Evolutionary conservation across 1,140 invertebrate species (phyloP).

Genomic region (Drosophila sulfurigaster): DNA sequence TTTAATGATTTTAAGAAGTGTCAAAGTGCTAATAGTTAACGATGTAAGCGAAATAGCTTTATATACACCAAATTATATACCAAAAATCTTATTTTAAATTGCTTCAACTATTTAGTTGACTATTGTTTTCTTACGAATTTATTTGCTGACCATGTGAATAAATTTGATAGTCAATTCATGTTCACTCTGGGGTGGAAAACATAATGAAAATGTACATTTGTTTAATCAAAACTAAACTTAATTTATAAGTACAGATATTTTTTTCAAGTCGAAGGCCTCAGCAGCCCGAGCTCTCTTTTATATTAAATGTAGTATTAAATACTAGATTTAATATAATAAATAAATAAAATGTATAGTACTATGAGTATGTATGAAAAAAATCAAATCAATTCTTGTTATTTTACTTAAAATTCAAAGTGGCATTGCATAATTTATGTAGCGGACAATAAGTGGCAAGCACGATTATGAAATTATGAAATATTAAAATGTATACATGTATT

Average conservation of each 20-base stretch:
- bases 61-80: slow-evolving; percentile 50
- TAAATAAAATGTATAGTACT: slow-evolving; percentile 40
- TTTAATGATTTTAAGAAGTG: slow-evolving; percentile 63
- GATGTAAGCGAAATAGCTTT: slow-evolving; percentile 60
- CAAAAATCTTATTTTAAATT: slow-evolving; percentile 58
- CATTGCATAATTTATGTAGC: slow-evolving; percentile 18
- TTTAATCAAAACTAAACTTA: no score
- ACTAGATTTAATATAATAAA: no score
- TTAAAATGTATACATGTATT: slow-evolving; percentile 32
- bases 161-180: slow-evolving; percentile 36
- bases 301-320: no score
- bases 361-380: slow-evolving; percentile 47
- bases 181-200: no score
- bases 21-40: slow-evolving; percentile 69
- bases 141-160: slow-evolving; percentile 70
- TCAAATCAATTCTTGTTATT: slow-evolving; percentile 32
- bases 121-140: slow-evolving; percentile 58
- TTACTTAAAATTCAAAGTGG: slow-evolving; percentile 41
- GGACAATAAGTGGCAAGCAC: slow-evolving; percentile 64
- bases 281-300: no score
- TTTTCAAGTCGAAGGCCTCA: no score
- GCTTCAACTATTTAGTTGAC: slow-evolving; percentile 45
- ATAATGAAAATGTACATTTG: no score
- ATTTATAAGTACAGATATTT: no score
- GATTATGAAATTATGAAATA: slow-evolving; percentile 59